phyloP scores from a whole-genome alignment of 2,113 vertebrate genomes.

The Callorhinus ursinus region DNA sequence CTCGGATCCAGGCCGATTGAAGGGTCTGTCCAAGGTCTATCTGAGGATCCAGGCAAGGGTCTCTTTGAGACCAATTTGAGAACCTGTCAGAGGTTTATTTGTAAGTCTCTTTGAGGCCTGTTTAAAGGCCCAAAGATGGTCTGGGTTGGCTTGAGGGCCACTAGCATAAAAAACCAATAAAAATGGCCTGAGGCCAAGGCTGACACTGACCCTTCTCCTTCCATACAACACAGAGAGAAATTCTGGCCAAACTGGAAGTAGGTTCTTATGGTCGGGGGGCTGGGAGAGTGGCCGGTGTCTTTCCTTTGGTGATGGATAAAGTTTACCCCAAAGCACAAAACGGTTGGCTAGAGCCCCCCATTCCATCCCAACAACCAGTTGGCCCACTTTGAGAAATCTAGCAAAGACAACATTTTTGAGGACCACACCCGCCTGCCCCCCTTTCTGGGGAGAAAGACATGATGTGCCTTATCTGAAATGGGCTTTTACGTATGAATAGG shows the following conservation, averaged over 20 bases:
- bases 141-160: neutral
- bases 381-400: neutral
- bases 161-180: neutral
- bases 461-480: neutral
- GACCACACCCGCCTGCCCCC: neutral
- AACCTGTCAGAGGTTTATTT: neutral
- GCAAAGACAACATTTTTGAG: neutral
- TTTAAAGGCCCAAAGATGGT: neutral
- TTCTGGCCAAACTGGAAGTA: neutral
- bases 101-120: slow-evolving; percentile 36
- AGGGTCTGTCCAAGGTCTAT: neutral
- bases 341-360: neutral
- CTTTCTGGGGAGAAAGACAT: neutral
- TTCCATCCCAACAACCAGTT: neutral
- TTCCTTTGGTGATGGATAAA: neutral
- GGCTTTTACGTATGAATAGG: neutral
- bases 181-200: neutral
- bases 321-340: slow-evolving; percentile 5
- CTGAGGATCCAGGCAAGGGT: neutral
- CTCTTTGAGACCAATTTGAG: slow-evolving; percentile 10
- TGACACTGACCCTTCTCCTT: neutral
- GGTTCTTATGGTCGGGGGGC: neutral
- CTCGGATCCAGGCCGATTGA: neutral
- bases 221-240: neutral
- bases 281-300: neutral